Conservation (phyloP, 2,797 vertebrate species). For the Urosaurus nigricauda region DNA sequence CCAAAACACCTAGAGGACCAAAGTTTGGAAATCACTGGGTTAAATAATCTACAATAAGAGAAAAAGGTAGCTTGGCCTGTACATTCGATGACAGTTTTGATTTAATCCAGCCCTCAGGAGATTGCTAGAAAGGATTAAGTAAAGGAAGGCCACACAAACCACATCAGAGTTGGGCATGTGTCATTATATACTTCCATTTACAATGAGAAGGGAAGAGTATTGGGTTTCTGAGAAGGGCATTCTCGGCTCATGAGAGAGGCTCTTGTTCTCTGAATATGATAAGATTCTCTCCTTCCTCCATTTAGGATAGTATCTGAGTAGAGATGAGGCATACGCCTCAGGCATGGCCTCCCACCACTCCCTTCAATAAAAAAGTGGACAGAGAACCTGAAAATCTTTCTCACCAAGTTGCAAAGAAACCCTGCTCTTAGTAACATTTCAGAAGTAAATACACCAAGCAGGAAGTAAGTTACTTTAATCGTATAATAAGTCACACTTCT, state of each 20-base stretch:
- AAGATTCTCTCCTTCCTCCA: neutral
- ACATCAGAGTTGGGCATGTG: neutral
- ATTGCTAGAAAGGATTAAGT: neutral
- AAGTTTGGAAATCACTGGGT: too few relatives aligned
- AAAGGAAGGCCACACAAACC: neutral
- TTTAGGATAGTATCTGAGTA: too few relatives aligned
- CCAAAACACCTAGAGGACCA: too few relatives aligned
- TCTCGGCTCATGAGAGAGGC: neutral
- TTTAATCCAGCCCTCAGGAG: neutral
- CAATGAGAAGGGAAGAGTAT: too few relatives aligned
- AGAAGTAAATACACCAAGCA: too few relatives aligned
- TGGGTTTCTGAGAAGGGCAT: neutral
- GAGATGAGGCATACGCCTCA: neutral
- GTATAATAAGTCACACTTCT: too few relatives aligned
- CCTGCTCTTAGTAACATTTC: neutral
- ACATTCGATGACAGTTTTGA: neutral
- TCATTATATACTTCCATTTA: too few relatives aligned
- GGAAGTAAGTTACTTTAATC: too few relatives aligned
- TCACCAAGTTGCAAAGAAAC: too few relatives aligned
- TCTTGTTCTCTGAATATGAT: neutral
- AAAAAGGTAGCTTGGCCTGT: neutral
- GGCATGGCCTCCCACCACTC: neutral
- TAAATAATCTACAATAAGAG: neutral
- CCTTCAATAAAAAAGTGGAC: neutral
- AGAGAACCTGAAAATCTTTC: neutral